phyloP scores from a whole-genome alignment of 2,888 invertebrate species.

The Zeuzera pyrina region DNA sequence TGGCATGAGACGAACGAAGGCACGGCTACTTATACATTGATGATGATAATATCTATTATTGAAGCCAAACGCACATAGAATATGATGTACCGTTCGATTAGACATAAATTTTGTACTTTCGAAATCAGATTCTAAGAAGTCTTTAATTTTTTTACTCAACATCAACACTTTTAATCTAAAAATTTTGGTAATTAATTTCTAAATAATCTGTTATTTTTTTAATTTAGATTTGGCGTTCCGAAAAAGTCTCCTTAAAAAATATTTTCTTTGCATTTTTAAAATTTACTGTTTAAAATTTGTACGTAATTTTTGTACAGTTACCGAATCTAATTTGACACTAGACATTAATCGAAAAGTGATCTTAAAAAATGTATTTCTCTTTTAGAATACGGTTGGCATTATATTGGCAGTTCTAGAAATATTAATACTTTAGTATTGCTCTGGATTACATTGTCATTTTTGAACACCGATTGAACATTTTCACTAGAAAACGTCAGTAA shows the following conservation, averaged over 20 bases:
- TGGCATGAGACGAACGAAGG: slow-evolving; percentile 65
- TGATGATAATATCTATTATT: slow-evolving; percentile 37
- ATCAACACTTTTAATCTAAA: slow-evolving; percentile 52
- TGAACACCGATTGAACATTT: slow-evolving; percentile 60
- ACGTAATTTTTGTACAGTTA: slow-evolving; percentile 70
- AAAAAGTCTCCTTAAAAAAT: slow-evolving; percentile 72
- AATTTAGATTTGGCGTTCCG: slow-evolving; percentile 71
- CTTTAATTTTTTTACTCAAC: slow-evolving; percentile 62
- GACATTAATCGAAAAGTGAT: slow-evolving; percentile 65
- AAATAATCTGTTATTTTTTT: slow-evolving; percentile 66
- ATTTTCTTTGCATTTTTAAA: slow-evolving; percentile 59
- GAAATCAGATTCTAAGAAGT: slow-evolving; percentile 71
- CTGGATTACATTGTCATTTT: slow-evolving; percentile 70
- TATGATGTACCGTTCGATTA: slow-evolving; percentile 58
- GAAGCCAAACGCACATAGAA: slow-evolving; percentile 69
- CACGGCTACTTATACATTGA: slow-evolving; percentile 66
- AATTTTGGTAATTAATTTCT: slow-evolving; percentile 56
- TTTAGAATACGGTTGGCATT: slow-evolving; percentile 69
- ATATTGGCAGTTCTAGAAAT: slow-evolving; percentile 71
- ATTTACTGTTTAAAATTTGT: slow-evolving; percentile 72
- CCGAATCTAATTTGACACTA: slow-evolving; percentile 73
- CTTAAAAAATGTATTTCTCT: slow-evolving; percentile 49
- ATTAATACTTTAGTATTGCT: slow-evolving; percentile 73
- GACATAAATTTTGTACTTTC: slow-evolving; percentile 70
- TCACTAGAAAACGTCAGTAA: slow-evolving; percentile 39